Evolutionary conservation across 2,888 invertebrate species (phyloP).

Genomic region (Macropis europaea): DNA sequence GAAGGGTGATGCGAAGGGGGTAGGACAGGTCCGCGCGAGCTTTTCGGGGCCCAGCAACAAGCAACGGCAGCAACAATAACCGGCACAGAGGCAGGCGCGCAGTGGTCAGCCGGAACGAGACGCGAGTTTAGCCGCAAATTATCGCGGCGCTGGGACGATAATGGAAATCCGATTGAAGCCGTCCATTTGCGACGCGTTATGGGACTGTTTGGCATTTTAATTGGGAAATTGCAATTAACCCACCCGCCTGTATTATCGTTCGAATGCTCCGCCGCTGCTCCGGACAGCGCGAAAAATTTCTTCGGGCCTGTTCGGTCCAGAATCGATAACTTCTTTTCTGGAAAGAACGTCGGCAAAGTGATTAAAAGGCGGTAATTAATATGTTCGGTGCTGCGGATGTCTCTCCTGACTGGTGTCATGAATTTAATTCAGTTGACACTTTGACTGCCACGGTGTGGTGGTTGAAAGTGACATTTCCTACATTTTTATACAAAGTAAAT

Average conservation of each 20-base stretch:
- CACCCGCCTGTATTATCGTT: conserved; percentile 59
- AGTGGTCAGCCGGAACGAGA: conserved; percentile 52
- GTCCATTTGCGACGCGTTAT: conserved; percentile 69
- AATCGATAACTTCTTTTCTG: not conserved
- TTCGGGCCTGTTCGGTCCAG: not conserved
- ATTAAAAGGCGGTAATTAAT: not conserved
- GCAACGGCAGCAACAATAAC: conserved; percentile 51
- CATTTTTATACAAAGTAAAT: no score
- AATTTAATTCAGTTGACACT: no score
- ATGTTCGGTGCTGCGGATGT: no score
- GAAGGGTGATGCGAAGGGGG: not conserved
- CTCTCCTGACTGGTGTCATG: no score
- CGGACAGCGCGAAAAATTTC: not conserved
- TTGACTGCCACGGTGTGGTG: no score
- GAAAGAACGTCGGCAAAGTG: not conserved
- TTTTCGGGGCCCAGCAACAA: conserved; percentile 30
- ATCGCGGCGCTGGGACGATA: conserved; percentile 71
- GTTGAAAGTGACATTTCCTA: no score
- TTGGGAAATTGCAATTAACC: conserved; percentile 73
- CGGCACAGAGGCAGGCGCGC: conserved; percentile 5
- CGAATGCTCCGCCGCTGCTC: not conserved
- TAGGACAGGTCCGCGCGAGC: conserved; percentile 11
- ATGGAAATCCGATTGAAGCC: conserved; percentile 75
- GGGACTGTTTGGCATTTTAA: conserved; percentile 69
- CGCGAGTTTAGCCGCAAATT: conserved; percentile 72